Conservation (phyloP, 1,140 invertebrate species). For the Solenopsis invicta region DNA sequence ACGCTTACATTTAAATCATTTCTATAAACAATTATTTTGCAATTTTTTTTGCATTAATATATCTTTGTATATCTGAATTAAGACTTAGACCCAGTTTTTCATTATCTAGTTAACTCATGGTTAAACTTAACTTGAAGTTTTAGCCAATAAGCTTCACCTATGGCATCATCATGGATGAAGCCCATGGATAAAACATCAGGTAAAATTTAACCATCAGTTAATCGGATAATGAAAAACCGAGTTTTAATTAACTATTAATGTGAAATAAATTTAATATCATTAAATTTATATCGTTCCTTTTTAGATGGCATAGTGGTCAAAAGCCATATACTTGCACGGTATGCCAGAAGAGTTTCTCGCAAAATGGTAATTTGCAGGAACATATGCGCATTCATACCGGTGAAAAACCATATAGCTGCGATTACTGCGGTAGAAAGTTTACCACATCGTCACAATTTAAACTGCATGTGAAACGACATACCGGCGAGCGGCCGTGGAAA, state of each 20-base stretch:
- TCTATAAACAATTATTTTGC: no score
- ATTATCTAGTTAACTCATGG: no score
- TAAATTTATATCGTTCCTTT: conserved; percentile 42
- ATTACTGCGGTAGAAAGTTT: conserved; percentile 91
- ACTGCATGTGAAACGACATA: conserved; percentile 89
- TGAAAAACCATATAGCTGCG: conserved; percentile 90
- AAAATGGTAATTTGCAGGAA: conserved; percentile 89
- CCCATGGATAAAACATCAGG: no score
- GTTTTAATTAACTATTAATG: neutral
- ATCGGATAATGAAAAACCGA: no score
- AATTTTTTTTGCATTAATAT: no score
- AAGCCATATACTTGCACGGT: conserved; percentile 89
- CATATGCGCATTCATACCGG: conserved; percentile 89
- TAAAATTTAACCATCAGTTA: no score
- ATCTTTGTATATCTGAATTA: neutral
- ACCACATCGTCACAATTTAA: conserved; percentile 91
- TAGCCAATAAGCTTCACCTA: no score
- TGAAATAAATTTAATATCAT: conserved; percentile 47
- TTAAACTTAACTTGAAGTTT: no score
- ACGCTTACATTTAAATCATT: no score
- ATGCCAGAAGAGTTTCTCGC: conserved; percentile 89
- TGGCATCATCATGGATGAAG: no score
- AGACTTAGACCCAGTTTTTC: no score
- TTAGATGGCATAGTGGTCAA: conserved; percentile 87
- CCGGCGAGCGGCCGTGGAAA: conserved; percentile 89